These are phyloP conservation scores for Macrobrachium rosenbergii DNA, from an alignment of 1,140 invertebrate genomes.

Conservation along the genomic window DNA sequence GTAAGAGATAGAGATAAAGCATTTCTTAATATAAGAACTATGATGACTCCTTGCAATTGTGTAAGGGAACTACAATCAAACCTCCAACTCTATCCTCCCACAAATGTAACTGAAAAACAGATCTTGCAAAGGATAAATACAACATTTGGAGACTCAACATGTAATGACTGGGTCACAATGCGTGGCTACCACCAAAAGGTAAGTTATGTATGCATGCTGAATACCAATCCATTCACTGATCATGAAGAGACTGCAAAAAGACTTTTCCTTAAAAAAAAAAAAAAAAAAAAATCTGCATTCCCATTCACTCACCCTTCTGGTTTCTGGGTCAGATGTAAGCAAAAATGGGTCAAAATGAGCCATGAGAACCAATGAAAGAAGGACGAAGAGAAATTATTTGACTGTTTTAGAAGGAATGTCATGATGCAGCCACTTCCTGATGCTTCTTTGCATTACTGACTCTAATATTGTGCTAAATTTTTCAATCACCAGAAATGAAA, in stretches of 20 bases:
- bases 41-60: constrained; percentile 22
- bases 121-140: constrained; percentile 20
- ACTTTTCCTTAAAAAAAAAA: too few relatives aligned
- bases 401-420: too few relatives aligned
- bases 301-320: too few relatives aligned
- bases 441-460: too few relatives aligned
- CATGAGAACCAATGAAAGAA: too few relatives aligned
- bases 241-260: too few relatives aligned
- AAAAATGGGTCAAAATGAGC: background rate
- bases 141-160: constrained; percentile 35
- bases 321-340: background rate
- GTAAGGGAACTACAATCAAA: background rate
- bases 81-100: background rate
- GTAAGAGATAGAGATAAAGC: background rate
- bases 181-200: constrained; percentile 37
- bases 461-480: too few relatives aligned
- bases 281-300: too few relatives aligned
- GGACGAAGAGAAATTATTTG: too few relatives aligned
- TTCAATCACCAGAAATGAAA: too few relatives aligned
- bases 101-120: background rate
- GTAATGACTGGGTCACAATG: constrained; percentile 40
- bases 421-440: too few relatives aligned
- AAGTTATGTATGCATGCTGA: background rate
- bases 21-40: background rate
- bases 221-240: too few relatives aligned